Evolutionary conservation across 2,113 vertebrate species (phyloP), one percentile per base, ranked within the genome.

Genomic region (Bothrops jararaca): DNA sequence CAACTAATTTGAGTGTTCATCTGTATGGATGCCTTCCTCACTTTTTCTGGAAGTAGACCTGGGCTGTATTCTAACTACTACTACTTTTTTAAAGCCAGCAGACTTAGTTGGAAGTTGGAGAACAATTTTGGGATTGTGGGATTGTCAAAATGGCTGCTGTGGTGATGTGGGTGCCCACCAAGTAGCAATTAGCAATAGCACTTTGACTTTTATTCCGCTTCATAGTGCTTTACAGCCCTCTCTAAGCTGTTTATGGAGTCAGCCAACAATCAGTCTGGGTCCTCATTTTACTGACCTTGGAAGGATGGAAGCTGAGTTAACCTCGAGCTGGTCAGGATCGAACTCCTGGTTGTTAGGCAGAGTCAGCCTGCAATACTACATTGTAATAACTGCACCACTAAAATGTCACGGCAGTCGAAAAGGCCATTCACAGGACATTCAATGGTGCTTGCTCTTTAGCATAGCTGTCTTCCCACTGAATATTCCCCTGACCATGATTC

Each of bases 1-100:
- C 96, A 97, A 97, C 98, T 99, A 98, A 99, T 99, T 98, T 98
- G 98, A 98, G 98, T 98, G 96, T 98, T 98, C 98, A 98, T 98
- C 98, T 98, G 98, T 98, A 97, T 97, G 96, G 98, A 96, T 97
- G 24, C 26, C 26, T 94, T 95, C 2, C 22, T 53, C 11, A 39
- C 52, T 48, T 23, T 56, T 26, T 23, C 92, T 23, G 91, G 58
- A 52, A 87, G 85, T 5, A 50, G 90, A 57, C 24, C 39, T 2
- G 1, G 8, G n/a, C 2, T 74, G n/a, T 39, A 39, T 20, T 80
- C 34, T 39, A 42, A 42, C 18, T 54, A 18, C 11, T 18, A 18
- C 22, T 6, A 2, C 5, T 6, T 18, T 60, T 24, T 9, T 10
- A 9, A 24, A 64, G 5, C 2, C n/a, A 74, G n/a, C 15, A 7